These are phyloP conservation scores for Phallusia fumigata DNA, from an alignment of 23 tunicate genomes.

Conservation along the genomic window DNA sequence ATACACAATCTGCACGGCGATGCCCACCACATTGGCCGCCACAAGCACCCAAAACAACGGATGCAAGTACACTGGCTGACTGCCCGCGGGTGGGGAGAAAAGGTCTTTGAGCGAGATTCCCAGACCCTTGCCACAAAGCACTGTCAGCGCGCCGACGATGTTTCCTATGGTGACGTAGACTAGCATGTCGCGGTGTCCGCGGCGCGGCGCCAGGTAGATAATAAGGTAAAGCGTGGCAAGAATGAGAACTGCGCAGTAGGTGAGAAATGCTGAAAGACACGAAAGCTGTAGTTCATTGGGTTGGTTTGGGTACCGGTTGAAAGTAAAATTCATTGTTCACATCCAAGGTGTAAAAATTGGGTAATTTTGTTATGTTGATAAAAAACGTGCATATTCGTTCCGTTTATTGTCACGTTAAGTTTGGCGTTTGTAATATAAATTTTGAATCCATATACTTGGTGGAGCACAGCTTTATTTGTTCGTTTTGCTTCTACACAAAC, in stretches of 20 bases:
- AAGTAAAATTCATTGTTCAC: too few species aligned
- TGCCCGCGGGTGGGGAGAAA: conserved; percentile 6
- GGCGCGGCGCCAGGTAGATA: conserved; percentile 49
- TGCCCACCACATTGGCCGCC: conserved; percentile 50
- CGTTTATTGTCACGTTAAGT: too few species aligned
- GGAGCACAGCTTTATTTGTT: too few species aligned
- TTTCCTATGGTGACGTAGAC: conserved; percentile 77
- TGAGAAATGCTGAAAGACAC: conserved; percentile 43
- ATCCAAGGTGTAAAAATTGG: too few species aligned
- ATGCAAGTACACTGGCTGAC: conserved; percentile 23
- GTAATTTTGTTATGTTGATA: too few species aligned
- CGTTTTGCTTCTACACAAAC: too few species aligned
- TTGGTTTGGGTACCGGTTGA: too few species aligned
- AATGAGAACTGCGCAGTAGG: conserved; percentile 58
- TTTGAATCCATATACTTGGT: too few species aligned
- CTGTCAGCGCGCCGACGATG: conserved; percentile 79
- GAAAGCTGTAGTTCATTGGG: too few species aligned
- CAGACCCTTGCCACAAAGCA: conserved; percentile 84
- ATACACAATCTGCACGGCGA: conserved; percentile 64
- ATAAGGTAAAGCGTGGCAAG: conserved; percentile 27
- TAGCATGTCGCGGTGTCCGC: conserved; percentile 68
- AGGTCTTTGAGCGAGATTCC: conserved; percentile 66
- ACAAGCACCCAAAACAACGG: conserved; percentile 75
- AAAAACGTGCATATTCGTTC: too few species aligned
- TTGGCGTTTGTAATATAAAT: too few species aligned